phyloP scores from a whole-genome alignment of 2,888 invertebrate species.

The Herminia tarsipennalis region DNA sequence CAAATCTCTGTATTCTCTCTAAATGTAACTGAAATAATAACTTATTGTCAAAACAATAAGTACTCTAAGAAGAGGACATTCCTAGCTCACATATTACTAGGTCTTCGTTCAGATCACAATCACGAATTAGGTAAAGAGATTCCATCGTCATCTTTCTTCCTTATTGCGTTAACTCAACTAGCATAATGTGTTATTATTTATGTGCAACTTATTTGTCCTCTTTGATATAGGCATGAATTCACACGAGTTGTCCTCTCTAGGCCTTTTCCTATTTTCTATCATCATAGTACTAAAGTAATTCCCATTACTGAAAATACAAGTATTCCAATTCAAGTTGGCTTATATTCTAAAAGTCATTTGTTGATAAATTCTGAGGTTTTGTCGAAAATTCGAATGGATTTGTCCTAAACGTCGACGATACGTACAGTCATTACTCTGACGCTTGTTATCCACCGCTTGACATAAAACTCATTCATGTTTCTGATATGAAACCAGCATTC shows the following conservation, averaged over 20 bases:
- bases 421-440: no score
- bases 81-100: constrained; percentile 92
- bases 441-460: no score
- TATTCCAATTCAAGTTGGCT: constrained; percentile 60
- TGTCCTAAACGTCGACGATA: no score
- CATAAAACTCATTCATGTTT: no score
- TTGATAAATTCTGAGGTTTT: constrained; percentile 26
- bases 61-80: constrained; percentile 91
- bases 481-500: no score
- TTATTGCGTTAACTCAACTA: constrained; percentile 65
- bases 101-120: constrained; percentile 67
- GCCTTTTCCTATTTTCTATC: constrained; percentile 89
- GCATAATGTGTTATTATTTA: constrained; percentile 85
- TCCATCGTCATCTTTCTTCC: constrained; percentile 62
- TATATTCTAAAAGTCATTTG: constrained; percentile 73
- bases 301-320: constrained; percentile 67
- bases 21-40: constrained; percentile 93
- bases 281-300: constrained; percentile 67
- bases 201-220: constrained; percentile 95
- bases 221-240: constrained; percentile 96
- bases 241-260: constrained; percentile 90
- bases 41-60: constrained; percentile 95
- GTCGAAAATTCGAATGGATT: no score
- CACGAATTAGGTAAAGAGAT: constrained; percentile 66
- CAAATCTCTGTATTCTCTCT: constrained; percentile 90